phyloP scores from a whole-genome alignment of 2,888 invertebrate genomes.

The Orthosia gracilis region DNA sequence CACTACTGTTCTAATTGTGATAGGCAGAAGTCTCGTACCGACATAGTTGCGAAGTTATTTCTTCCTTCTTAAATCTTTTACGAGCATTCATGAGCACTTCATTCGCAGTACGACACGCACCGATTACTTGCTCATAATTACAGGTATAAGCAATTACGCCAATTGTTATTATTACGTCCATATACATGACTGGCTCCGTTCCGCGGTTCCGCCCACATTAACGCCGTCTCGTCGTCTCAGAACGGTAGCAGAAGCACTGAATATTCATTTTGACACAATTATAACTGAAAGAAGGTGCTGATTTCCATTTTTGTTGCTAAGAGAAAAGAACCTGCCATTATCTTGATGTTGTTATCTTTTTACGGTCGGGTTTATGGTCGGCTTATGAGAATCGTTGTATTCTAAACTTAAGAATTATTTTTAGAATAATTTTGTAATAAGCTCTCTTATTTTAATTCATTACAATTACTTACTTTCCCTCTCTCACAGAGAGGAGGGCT shows the following conservation, averaged over 20 bases:
- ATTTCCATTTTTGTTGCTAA: constrained; percentile 42
- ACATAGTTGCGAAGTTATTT: neutral
- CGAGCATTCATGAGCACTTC: constrained; percentile 17
- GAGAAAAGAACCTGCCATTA: constrained; percentile 39
- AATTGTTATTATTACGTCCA: constrained; percentile 52
- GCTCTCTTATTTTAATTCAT: constrained; percentile 1
- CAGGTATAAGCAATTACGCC: constrained; percentile 46
- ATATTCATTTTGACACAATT: constrained; percentile 57
- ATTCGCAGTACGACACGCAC: constrained; percentile 33
- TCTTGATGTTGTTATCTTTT: constrained; percentile 34
- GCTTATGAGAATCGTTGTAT: constrained; percentile 21
- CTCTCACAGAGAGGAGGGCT: no score
- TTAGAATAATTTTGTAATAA: neutral
- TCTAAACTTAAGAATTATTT: constrained; percentile 18
- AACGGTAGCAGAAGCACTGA: constrained; percentile 41
- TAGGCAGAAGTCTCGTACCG: neutral
- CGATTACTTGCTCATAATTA: constrained; percentile 31
- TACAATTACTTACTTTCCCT: no score
- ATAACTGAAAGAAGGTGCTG: constrained; percentile 14
- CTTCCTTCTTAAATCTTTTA: neutral
- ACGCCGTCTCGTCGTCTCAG: constrained; percentile 18
- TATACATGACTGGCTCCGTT: constrained; percentile 23
- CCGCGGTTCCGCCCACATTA: constrained; percentile 42
- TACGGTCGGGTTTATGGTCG: constrained; percentile 43
- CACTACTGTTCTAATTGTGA: constrained; percentile 6